phyloP scores from a whole-genome alignment of 2,797 vertebrate genomes.

The Dromococcyx pavoninus region DNA sequence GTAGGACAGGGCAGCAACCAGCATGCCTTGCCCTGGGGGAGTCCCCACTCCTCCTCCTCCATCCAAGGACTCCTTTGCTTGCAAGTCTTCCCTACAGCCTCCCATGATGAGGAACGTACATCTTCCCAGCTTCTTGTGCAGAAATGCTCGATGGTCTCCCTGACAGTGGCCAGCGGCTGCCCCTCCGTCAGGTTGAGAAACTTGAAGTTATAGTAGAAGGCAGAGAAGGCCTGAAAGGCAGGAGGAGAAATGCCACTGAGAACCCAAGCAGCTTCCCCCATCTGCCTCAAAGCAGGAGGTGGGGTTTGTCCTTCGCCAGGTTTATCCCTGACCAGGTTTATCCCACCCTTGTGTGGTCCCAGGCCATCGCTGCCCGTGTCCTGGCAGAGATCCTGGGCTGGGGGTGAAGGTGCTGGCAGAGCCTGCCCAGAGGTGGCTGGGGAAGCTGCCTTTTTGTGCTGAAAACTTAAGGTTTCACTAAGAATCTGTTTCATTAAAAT shows the following conservation, averaged over 20 bases:
- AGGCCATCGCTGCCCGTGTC: not conserved
- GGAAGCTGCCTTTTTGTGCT: no score
- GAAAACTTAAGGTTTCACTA: not conserved
- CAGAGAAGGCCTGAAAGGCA: constrained; percentile 71
- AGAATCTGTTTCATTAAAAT: not conserved
- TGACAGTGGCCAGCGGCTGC: constrained; percentile 16
- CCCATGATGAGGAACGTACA: not conserved
- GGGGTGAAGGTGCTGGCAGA: not conserved
- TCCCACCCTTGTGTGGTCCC: not conserved
- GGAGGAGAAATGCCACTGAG: not conserved
- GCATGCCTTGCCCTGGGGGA: not conserved
- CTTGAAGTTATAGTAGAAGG: constrained; percentile 73
- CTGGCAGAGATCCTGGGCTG: not conserved
- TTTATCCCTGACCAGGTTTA: not conserved
- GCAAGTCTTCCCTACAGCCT: not conserved
- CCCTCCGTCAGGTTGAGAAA: constrained; percentile 71
- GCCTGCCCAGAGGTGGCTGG: not conserved
- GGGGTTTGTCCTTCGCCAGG: not conserved
- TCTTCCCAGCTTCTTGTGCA: constrained; percentile 63
- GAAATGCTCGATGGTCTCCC: not conserved
- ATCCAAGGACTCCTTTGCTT: not conserved
- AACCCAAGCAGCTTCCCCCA: rapidly evolving
- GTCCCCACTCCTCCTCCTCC: not conserved
- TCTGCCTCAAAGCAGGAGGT: not conserved
- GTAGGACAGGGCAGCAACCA: not conserved